Base-by-base conservation (phyloP, 2,888 invertebrate species). In the Rapana venosa region DNA sequence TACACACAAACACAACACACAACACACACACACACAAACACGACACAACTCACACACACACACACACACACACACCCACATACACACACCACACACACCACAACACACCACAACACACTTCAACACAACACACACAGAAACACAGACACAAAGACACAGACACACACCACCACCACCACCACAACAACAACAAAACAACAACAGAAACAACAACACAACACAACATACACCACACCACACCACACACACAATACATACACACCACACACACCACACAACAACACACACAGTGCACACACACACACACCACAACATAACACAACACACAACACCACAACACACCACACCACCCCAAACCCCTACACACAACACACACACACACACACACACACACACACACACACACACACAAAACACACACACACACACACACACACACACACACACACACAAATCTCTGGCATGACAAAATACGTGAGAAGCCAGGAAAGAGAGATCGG, bases 201-300 rank as follows among this genome's bases (percentile, higher is more conserved):
- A 47, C 47, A n/a, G n/a, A 47, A 2, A 47, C 47, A 47, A 47
- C 47, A 47, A n/a, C n/a, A n/a, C n/a, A n/a, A n/a, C n/a, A n/a
- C n/a, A n/a, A n/a, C n/a, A n/a, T n/a, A n/a, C n/a, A n/a, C n/a
- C n/a, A n/a, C n/a, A n/a, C n/a, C n/a, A n/a, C n/a, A n/a, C n/a
- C n/a, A n/a, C n/a, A n/a, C n/a, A n/a, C n/a, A n/a, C n/a, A n/a
- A n/a, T 8, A 47, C 47, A 17, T 13, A 66, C 13, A 66, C 6
- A 66, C 66, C 66, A 66, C 66, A 66, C 66, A 66, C 66, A 66
- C 66, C 66, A 66, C 66, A 66, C 66, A 66, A 66, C 66, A 66
- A 66, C 66, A 66, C 66, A 66, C 66, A 66, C 66, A 66, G n/a
- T n/a, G n/a, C 47, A 47, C 47, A 47, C 47, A 47, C 2, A 47